These are phyloP conservation scores for Labia minor DNA, from an alignment of 2,888 invertebrate species.

Conservation along the genomic window DNA sequence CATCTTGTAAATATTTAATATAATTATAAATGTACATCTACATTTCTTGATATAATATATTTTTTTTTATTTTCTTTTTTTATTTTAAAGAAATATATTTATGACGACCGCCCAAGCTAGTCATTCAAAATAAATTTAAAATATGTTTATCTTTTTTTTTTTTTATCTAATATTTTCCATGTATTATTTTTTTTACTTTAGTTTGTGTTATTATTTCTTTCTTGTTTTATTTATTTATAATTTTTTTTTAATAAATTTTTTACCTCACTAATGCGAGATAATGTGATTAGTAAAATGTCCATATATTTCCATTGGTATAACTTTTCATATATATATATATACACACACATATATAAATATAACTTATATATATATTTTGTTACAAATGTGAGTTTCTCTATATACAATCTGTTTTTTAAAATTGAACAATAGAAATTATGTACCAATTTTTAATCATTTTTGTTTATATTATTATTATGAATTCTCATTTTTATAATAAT, in stretches of 20 bases:
- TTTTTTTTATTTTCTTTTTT: background rate
- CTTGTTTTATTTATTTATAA: too few relatives aligned
- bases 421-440: background rate
- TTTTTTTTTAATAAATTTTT: background rate
- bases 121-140: background rate
- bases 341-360: background rate
- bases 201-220: background rate
- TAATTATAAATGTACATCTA: background rate
- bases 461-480: too few relatives aligned
- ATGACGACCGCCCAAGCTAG: conserved; percentile 5
- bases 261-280: background rate
- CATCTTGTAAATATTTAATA: conserved; percentile 4
- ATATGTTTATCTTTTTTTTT: background rate
- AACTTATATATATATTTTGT: conserved; percentile 5
- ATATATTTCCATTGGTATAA: conserved; percentile 3
- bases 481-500: too few relatives aligned
- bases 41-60: background rate
- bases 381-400: conserved; percentile 13
- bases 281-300: background rate
- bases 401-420: background rate
- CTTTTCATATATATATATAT: background rate
- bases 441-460: too few relatives aligned
- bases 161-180: background rate
- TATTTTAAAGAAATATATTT: too few relatives aligned
- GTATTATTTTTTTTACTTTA: background rate